These are phyloP conservation scores for Aphelenchoides fujianensis DNA, from an alignment of 1,140 invertebrate genomes.

Conservation along the genomic window DNA sequence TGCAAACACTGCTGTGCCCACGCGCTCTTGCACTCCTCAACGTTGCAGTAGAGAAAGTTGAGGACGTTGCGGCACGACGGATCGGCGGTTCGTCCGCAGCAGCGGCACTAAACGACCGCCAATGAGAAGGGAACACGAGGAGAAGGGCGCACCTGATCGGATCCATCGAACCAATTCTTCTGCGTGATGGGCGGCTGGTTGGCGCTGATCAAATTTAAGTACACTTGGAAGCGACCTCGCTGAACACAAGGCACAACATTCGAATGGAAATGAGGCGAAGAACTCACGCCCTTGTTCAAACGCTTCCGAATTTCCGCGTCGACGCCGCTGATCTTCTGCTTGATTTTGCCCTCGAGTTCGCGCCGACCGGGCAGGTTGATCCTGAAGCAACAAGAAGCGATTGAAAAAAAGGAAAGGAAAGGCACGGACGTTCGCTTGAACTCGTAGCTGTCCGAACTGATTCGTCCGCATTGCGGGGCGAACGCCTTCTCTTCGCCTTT, in stretches of 20 bases:
- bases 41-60: conserved; percentile 59
- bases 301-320: conserved; percentile 60
- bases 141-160: conserved; percentile 45
- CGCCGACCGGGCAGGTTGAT: conserved; percentile 54
- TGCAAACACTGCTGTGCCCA: conserved; percentile 62
- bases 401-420: too few relatives aligned
- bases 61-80: conserved; percentile 47
- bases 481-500: conserved; percentile 52
- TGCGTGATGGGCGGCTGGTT: conserved; percentile 54
- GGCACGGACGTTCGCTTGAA: conserved; percentile 60
- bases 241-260: conserved; percentile 30
- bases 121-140: background rate
- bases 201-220: conserved; percentile 58
- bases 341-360: conserved; percentile 55
- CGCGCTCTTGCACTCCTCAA: conserved; percentile 59
- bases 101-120: conserved; percentile 47
- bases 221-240: conserved; percentile 62
- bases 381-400: too few relatives aligned
- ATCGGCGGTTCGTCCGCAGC: conserved; percentile 49
- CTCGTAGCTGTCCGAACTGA: conserved; percentile 53
- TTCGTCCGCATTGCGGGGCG: conserved; percentile 52
- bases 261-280: background rate
- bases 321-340: conserved; percentile 59
- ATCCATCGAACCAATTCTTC: conserved; percentile 58
- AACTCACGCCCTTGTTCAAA: conserved; percentile 57